phyloP scores from a whole-genome alignment of 1,140 invertebrate species.

The Zaprionus ghesquierei region DNA sequence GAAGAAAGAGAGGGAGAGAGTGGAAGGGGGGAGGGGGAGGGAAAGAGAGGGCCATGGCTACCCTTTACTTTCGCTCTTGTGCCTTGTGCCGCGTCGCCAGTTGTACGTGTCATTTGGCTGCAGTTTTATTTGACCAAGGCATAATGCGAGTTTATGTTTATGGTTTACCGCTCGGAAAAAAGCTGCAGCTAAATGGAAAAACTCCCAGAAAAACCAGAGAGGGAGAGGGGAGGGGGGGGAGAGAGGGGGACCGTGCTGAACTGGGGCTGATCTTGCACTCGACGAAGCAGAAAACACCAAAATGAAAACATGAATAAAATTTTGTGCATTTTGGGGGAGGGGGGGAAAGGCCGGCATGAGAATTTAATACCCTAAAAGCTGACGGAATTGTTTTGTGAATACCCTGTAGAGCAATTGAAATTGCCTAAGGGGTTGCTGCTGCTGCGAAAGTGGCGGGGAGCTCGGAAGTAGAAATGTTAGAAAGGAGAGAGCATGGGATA shows the following conservation, averaged over 20 bases:
- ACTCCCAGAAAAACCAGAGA: neutral
- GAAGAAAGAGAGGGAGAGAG: neutral
- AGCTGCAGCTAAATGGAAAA: neutral
- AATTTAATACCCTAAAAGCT: conserved; percentile 16
- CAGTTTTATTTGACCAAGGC: conserved; percentile 70
- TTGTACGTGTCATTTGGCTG: conserved; percentile 78
- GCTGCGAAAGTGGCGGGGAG: neutral
- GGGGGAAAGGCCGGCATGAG: neutral
- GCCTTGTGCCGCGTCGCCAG: conserved; percentile 20
- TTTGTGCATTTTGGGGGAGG: neutral
- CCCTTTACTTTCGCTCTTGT: conserved; percentile 1
- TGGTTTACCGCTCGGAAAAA: conserved; percentile 37
- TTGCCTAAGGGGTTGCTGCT: neutral
- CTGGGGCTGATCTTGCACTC: conserved; percentile 74
- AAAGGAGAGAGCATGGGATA: too few relatives aligned
- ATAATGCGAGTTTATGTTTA: conserved; percentile 78
- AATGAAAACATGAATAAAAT: conserved; percentile 40
- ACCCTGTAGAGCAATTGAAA: neutral
- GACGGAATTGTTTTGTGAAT: conserved; percentile 6
- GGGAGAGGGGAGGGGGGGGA: neutral
- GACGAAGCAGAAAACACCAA: conserved; percentile 62
- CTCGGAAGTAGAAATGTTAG: too few relatives aligned
- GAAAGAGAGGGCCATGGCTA: neutral
- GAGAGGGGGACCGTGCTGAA: conserved; percentile 27
- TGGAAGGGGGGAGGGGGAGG: neutral